Percentiles rank a stretch among this genome's conserved stretches.
These are phyloP conservation scores for Theocolax elegans DNA, from an alignment of 1,140 invertebrate genomes.

Conservation along the genomic window DNA sequence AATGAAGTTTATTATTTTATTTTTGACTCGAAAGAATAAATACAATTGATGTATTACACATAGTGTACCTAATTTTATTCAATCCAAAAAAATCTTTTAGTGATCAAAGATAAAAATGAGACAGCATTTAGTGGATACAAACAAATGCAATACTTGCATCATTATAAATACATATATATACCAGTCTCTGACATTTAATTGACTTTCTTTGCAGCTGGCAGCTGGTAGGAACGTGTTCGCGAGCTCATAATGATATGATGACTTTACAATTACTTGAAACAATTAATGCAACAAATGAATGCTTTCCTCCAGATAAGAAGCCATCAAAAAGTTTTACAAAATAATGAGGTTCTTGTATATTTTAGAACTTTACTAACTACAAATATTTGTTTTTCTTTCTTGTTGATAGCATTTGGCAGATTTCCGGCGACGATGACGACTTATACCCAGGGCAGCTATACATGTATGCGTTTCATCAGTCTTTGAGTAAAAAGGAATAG, in stretches of 20 bases:
- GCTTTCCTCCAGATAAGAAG: constrained; percentile 13
- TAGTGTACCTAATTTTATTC: background rate
- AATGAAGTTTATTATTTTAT: too few relatives aligned
- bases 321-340: too few relatives aligned
- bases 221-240: constrained; percentile 51
- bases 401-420: constrained; percentile 81
- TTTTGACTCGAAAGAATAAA: background rate
- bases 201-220: constrained; percentile 56
- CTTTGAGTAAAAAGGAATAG: constrained; percentile 51
- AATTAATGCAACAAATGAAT: background rate
- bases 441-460: constrained; percentile 88
- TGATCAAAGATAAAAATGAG: constrained; percentile 1
- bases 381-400: constrained; percentile 68
- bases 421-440: constrained; percentile 83
- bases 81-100: background rate
- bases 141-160: constrained; percentile 50
- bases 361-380: constrained; percentile 55
- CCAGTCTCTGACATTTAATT: constrained; percentile 55
- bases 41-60: background rate
- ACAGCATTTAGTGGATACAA: constrained; percentile 51
- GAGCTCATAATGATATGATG: background rate
- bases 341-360: constrained; percentile 47
- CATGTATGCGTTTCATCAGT: constrained; percentile 79
- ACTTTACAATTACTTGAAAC: background rate
- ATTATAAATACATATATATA: constrained; percentile 45